Evolutionary conservation across 2,113 vertebrate genomes (phyloP).

Genomic region (Strix aluco): DNA sequence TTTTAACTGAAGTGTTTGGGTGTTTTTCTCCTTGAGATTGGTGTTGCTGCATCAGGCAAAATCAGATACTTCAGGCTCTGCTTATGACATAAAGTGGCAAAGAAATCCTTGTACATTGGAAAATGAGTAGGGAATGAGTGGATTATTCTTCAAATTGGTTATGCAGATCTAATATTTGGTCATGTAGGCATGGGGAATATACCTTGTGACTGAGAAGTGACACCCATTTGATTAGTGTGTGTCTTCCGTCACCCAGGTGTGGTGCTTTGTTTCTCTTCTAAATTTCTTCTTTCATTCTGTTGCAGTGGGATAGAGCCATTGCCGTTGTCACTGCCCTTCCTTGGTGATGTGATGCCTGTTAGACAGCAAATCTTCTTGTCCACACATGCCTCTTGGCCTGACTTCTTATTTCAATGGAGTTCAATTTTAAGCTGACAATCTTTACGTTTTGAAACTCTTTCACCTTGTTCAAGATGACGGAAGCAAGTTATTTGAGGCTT

Average conservation of each 20-base stretch:
- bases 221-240: not conserved
- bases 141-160: not conserved
- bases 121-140: not conserved
- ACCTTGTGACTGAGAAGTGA: not conserved
- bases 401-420: not conserved
- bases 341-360: not conserved
- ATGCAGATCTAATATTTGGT: not conserved
- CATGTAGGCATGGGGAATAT: not conserved
- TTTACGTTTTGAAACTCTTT: not conserved
- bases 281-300: not conserved
- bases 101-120: not conserved
- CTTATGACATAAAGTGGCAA: not conserved
- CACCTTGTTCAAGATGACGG: not conserved
- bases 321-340: not conserved
- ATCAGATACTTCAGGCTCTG: not conserved
- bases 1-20: fast-evolving
- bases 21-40: not conserved
- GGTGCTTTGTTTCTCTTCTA: not conserved
- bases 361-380: not conserved
- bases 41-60: not conserved
- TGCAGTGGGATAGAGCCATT: not conserved
- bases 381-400: not conserved
- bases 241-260: not conserved
- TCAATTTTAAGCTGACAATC: not conserved
- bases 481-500: not conserved